Evolutionary conservation across 2,888 invertebrate genomes (phyloP), one percentile per base, ranked within the genome.

Genomic region (Tenthredo mesomela): DNA sequence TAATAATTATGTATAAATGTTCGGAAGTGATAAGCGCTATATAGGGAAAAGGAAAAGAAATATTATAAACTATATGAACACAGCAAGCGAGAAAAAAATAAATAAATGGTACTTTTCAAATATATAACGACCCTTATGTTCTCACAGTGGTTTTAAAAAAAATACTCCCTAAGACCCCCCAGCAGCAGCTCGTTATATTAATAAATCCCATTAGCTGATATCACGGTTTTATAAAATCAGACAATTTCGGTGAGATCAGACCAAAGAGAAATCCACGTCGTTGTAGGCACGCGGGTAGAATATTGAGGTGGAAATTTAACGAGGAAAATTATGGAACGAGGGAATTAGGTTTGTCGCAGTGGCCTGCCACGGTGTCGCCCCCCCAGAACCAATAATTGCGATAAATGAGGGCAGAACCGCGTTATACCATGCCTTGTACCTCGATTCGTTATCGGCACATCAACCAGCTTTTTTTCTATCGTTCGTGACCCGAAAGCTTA

Each of bases 101-200:
- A 75, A 75, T 25, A 75, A 75, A 75, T 25, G 75, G 75, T 75
- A 75, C 40, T 75, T 75, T 75, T 75, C 47, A n/a, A 75, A 47
- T 47, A 75, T 7, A 25, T 10, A 37, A 70, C 6, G 37, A 33
- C 33, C 9, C 50, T 2, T 29, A 29, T 7, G 21, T 61, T 61
- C 25, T 25, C 54, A 12, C 9, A 47, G n/a, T 47, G 47, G n/a
- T 73, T 73, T 21, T 47, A 43, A 33, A 18, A 70, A n/a, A n/a
- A n/a, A n/a, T n/a, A 29, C 18, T n/a, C 33, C 70, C 33, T 18
- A 29, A 29, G 70, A 18, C 47, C 75, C 4, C 21, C 1, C 40
- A 15, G 15, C 33, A 18, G 29, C 9, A 21, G 43, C 40, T 47
- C 25, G n/a, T 75, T 47, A 75, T 47, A 75, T 75, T 25, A 47